These are phyloP conservation scores for Pelodytes ibericus DNA, from an alignment of 2,797 vertebrate species.

Conservation along the genomic window DNA sequence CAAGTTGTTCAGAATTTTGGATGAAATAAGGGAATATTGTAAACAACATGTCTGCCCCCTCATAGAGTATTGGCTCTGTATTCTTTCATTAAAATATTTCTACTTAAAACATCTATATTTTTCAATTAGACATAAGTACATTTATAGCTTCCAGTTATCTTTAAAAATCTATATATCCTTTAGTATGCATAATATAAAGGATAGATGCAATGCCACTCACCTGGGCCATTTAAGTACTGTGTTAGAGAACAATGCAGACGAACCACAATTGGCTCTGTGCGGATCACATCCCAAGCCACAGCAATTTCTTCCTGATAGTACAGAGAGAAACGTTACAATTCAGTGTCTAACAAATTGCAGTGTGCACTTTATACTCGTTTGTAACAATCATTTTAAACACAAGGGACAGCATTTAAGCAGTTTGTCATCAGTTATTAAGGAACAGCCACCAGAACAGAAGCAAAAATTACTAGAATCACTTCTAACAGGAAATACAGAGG, in stretches of 20 bases:
- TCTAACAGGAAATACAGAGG: background rate
- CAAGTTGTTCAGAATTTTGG: too few species aligned
- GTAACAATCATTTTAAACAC: background rate
- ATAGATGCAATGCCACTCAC: slow-evolving; percentile 71
- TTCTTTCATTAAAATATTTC: too few species aligned
- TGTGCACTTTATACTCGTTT: background rate
- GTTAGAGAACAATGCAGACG: slow-evolving; percentile 87
- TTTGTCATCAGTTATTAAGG: background rate
- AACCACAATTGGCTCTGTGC: slow-evolving; percentile 86
- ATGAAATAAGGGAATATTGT: too few species aligned
- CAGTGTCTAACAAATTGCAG: background rate
- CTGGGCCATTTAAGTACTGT: slow-evolving; percentile 89
- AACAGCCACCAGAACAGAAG: background rate
- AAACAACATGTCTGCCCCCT: too few species aligned
- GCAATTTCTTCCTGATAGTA: slow-evolving; percentile 85
- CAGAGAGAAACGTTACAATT: slow-evolving; percentile 19
- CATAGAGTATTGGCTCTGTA: too few species aligned
- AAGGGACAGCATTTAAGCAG: background rate
- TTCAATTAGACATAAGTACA: too few species aligned
- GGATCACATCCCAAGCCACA: slow-evolving; percentile 87
- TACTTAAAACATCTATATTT: too few species aligned
- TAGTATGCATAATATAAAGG: too few species aligned
- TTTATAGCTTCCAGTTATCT: too few species aligned
- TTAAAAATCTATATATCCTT: too few species aligned
- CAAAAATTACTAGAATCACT: background rate